Conservation (phyloP, 2,888 invertebrate genomes). For the Ctena decussata region DNA sequence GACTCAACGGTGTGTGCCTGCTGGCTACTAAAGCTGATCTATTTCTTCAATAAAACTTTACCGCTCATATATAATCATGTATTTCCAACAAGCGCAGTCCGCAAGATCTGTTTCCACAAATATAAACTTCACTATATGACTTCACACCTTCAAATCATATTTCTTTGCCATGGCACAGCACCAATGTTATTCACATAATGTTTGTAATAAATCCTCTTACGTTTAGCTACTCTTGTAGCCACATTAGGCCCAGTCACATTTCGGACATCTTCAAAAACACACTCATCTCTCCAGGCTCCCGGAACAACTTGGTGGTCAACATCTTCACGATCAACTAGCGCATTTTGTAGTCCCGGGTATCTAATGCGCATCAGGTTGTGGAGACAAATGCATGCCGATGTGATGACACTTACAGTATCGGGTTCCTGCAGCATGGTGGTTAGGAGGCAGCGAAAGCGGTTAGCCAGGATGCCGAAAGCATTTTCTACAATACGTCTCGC, state of each 20-base stretch:
- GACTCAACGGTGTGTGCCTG: too few relatives aligned
- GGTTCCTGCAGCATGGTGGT: slow-evolving; percentile 19
- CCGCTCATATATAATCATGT: too few relatives aligned
- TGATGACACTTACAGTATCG: background rate
- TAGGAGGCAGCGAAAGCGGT: slow-evolving; percentile 25
- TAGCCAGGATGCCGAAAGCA: slow-evolving; percentile 43
- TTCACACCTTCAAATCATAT: background rate
- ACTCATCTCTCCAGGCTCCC: slow-evolving; percentile 45
- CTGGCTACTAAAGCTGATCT: too few relatives aligned
- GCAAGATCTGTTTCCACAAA: too few relatives aligned
- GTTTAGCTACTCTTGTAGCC: slow-evolving; percentile 23
- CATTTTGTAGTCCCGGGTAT: slow-evolving; percentile 21
- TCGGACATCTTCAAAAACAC: slow-evolving; percentile 24
- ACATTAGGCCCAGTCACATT: slow-evolving; percentile 7
- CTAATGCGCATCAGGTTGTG: slow-evolving; percentile 39
- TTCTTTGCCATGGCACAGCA: background rate
- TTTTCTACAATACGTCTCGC: background rate
- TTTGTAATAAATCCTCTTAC: slow-evolving; percentile 33
- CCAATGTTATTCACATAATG: background rate
- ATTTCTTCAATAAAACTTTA: too few relatives aligned
- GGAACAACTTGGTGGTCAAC: slow-evolving; percentile 41
- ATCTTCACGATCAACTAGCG: slow-evolving; percentile 35
- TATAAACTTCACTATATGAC: too few relatives aligned
- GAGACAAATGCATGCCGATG: slow-evolving; percentile 21
- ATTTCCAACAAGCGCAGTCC: too few relatives aligned